phyloP scores from a whole-genome alignment of 2,888 invertebrate species.

The Meiosimyza decipiens region DNA sequence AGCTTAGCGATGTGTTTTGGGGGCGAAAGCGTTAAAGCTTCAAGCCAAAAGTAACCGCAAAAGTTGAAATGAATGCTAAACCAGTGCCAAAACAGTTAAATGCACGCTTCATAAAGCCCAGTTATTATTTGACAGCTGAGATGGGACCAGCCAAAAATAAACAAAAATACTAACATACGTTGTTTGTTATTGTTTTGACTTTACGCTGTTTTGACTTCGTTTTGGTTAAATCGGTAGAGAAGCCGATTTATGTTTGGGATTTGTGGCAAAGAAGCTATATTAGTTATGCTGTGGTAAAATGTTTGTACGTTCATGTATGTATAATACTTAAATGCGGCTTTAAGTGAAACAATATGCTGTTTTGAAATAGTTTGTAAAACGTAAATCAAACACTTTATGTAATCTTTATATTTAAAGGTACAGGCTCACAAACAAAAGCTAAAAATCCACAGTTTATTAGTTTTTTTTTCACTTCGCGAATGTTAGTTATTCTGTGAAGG shows the following conservation, averaged over 20 bases:
- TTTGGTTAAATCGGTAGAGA: neutral
- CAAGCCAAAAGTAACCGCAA: conserved; percentile 2
- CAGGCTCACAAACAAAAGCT: too few species aligned
- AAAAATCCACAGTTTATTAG: too few species aligned
- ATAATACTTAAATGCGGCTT: too few species aligned
- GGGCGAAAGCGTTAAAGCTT: neutral
- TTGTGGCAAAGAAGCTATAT: conserved; percentile 12
- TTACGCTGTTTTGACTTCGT: neutral
- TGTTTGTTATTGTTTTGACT: neutral
- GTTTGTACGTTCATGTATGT: too few species aligned
- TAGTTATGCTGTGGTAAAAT: neutral
- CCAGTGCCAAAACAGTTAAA: neutral
- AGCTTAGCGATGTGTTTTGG: too few species aligned
- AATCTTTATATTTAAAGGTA: too few species aligned
- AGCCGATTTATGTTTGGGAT: conserved; percentile 10
- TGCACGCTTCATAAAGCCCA: conserved; percentile 12
- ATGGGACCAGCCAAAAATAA: neutral
- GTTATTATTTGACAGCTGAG: conserved; percentile 25
- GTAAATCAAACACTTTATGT: too few species aligned
- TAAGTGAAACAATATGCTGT: too few species aligned
- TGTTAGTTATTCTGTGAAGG: too few species aligned
- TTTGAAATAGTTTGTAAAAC: too few species aligned
- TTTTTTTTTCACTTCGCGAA: too few species aligned
- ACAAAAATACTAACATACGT: neutral
- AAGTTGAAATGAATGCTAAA: conserved; percentile 23